Percentiles rank a stretch among this genome's conserved stretches.
These are phyloP conservation scores for Streptopelia turtur DNA, from an alignment of 2,797 vertebrate genomes.

Conservation along the genomic window DNA sequence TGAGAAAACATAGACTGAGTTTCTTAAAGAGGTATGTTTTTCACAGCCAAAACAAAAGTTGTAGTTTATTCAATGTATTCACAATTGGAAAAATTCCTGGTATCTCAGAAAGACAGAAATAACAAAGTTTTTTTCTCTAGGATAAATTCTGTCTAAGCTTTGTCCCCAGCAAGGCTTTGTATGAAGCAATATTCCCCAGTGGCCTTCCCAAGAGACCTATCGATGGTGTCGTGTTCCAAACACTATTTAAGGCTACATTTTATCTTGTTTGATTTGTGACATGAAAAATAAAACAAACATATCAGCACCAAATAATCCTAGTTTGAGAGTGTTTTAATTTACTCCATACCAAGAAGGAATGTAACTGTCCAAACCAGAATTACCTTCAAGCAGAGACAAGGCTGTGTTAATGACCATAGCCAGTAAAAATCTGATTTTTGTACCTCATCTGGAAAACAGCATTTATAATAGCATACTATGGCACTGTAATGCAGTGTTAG, in stretches of 20 bases:
- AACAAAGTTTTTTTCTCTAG: not conserved
- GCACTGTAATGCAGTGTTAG: not conserved
- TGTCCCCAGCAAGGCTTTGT: constrained; percentile 2
- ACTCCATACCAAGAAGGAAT: constrained; percentile 18
- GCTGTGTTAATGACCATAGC: constrained; percentile 2
- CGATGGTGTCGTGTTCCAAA: constrained; percentile 9
- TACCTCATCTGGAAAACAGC: not conserved
- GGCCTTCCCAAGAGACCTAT: constrained; percentile 12
- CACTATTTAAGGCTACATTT: constrained; percentile 35
- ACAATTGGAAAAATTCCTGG: not conserved
- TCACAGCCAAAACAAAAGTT: not conserved
- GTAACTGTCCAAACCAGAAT: not conserved
- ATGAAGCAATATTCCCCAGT: constrained; percentile 6
- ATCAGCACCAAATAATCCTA: constrained; percentile 33
- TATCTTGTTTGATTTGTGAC: constrained; percentile 50
- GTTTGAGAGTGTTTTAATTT: constrained; percentile 44
- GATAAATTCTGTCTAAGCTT: not conserved
- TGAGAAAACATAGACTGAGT: not conserved
- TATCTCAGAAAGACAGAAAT: not conserved
- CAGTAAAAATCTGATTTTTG: constrained; percentile 46
- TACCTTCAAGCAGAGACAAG: not conserved
- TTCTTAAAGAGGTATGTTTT: not conserved
- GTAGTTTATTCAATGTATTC: not conserved
- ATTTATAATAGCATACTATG: not conserved
- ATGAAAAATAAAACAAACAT: constrained; percentile 40